Evolutionary conservation across 2,888 invertebrate genomes (phyloP).

Genomic region (Drosophila basisetae): DNA sequence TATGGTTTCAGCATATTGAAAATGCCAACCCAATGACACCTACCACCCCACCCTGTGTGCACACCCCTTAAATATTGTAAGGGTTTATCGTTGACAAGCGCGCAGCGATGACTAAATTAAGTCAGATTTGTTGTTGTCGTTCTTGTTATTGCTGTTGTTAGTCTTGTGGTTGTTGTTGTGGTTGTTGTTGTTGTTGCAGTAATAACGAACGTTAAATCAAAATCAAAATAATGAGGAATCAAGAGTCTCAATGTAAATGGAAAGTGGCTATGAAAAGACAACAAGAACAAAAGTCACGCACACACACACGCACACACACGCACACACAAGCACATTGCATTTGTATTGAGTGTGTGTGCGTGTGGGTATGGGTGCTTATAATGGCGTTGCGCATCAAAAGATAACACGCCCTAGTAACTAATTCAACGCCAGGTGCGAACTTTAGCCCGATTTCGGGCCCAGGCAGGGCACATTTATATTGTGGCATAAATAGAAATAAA

Average conservation of each 20-base stretch:
- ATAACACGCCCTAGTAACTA: slow-evolving; percentile 58
- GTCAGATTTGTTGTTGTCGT: slow-evolving; percentile 27
- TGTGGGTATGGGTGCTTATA: slow-evolving; percentile 41
- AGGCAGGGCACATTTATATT: background rate
- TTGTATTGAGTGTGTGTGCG: background rate
- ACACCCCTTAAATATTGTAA: background rate
- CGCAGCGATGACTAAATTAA: slow-evolving; percentile 74
- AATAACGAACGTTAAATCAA: slow-evolving; percentile 69
- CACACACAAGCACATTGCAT: background rate
- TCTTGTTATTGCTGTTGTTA: slow-evolving; percentile 34
- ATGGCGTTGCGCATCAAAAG: slow-evolving; percentile 60
- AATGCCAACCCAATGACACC: slow-evolving; percentile 5
- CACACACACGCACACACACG: slow-evolving; percentile 20
- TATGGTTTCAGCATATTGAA: slow-evolving; percentile 46
- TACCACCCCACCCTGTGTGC: background rate
- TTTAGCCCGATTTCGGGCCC: background rate
- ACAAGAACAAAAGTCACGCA: slow-evolving; percentile 68
- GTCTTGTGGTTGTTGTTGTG: slow-evolving; percentile 30
- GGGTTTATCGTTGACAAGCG: slow-evolving; percentile 59
- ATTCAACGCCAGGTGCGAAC: slow-evolving; percentile 48
- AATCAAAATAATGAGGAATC: slow-evolving; percentile 52
- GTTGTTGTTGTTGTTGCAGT: slow-evolving; percentile 43
- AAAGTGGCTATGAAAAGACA: slow-evolving; percentile 65
- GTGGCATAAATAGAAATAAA: background rate
- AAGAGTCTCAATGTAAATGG: slow-evolving; percentile 46